A percentile compares a stretch with the other conserved stretches of the same genome.
These are phyloP conservation scores for Alosa sapidissima DNA, from an alignment of 2,797 vertebrate species.

Conservation along the genomic window DNA sequence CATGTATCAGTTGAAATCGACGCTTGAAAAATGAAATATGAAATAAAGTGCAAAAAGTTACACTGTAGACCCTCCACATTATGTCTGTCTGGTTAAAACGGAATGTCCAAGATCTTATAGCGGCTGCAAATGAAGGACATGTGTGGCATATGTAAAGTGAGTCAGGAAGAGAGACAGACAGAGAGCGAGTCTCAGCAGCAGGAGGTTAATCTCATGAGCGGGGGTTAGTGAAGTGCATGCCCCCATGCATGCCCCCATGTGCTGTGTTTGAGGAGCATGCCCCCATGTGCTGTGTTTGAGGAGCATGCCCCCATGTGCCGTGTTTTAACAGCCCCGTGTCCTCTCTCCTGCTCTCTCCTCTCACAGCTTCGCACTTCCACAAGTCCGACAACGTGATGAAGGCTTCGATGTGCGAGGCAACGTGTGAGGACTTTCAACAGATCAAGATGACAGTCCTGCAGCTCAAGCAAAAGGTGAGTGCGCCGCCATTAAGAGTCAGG, in stretches of 20 bases:
- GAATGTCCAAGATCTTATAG: background rate
- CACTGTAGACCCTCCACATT: background rate
- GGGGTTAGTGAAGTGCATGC: background rate
- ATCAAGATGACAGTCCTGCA: slow-evolving; percentile 92
- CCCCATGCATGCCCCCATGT: too few species aligned
- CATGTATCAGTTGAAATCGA: background rate
- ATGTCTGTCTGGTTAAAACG: background rate
- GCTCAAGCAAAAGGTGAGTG: slow-evolving; percentile 90
- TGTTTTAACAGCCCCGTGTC: background rate
- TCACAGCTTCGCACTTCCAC: slow-evolving; percentile 78
- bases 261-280: background rate
- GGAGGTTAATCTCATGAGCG: background rate
- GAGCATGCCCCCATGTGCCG: background rate
- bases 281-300: background rate
- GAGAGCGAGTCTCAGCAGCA: background rate
- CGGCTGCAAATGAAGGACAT: background rate
- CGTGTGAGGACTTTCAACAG: slow-evolving; percentile 93
- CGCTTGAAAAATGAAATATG: too few species aligned
- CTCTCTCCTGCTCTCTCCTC: slow-evolving; percentile 25
- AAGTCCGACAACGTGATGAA: slow-evolving; percentile 85
- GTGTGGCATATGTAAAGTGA: background rate
- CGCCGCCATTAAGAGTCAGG: background rate
- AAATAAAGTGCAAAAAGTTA: background rate
- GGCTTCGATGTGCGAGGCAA: slow-evolving; percentile 84
- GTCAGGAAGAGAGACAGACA: background rate